Evolutionary conservation across 2,113 vertebrate species (phyloP).

Genomic region (Ophiodon elongatus): DNA sequence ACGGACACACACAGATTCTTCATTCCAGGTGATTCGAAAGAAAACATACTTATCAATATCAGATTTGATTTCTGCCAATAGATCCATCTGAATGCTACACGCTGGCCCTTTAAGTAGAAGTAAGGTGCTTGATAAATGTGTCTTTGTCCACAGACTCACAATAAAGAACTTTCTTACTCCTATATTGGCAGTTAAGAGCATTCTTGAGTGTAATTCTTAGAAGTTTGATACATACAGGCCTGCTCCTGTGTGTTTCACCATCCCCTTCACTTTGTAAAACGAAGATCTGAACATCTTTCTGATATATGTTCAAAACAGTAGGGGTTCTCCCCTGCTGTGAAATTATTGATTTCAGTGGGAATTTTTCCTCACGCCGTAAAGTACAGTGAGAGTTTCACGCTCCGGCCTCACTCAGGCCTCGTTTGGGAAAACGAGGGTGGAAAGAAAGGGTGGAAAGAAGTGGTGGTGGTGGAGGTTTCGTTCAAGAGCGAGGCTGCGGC

Average conservation of each 20-base stretch:
- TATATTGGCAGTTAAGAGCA: not conserved
- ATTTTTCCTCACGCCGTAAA: constrained; percentile 9
- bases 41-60: not conserved
- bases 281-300: not conserved
- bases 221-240: constrained; percentile 3
- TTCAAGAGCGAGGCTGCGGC: constrained; percentile 55
- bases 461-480: constrained; percentile 21
- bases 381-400: constrained; percentile 14
- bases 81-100: not conserved
- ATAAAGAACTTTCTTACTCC: not conserved
- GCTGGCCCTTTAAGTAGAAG: not conserved
- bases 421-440: constrained; percentile 37
- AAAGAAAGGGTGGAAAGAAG: constrained; percentile 21
- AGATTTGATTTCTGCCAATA: not conserved
- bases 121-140: not conserved
- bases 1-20: not conserved
- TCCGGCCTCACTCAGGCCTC: constrained; percentile 58
- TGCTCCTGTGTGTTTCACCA: no score
- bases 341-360: constrained; percentile 47
- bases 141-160: not conserved
- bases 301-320: not conserved
- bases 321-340: constrained; percentile 19
- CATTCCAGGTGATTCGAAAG: not conserved
- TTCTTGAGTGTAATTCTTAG: not conserved
- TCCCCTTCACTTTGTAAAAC: not conserved